These are phyloP conservation scores for Lepidurus arcticus DNA, from an alignment of 1,140 invertebrate species.

Conservation along the genomic window DNA sequence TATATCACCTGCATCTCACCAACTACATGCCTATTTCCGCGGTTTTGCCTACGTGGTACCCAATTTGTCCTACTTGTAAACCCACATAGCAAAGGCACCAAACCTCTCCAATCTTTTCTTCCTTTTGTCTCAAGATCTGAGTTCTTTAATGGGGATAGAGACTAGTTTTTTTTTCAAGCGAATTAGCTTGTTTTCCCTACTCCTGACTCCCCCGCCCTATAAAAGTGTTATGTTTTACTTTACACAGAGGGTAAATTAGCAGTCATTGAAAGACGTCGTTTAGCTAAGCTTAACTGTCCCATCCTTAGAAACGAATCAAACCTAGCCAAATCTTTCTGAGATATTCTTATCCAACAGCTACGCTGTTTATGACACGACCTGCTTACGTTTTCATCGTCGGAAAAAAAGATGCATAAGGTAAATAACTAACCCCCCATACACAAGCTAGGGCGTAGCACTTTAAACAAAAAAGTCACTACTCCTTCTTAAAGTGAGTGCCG, in stretches of 20 bases:
- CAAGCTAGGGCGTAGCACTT: slow-evolving; percentile 28
- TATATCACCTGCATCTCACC: neutral
- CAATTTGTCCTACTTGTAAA: neutral
- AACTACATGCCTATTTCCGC: neutral
- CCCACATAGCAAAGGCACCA: slow-evolving; percentile 3
- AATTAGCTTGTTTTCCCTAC: neutral
- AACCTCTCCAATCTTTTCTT: too few relatives aligned
- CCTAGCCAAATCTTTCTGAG: neutral
- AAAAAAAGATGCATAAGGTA: slow-evolving; percentile 3
- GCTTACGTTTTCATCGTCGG: neutral
- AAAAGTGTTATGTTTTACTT: neutral
- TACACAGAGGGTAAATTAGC: neutral
- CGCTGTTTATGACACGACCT: neutral
- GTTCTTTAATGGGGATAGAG: neutral
- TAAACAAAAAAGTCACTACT: slow-evolving; percentile 34
- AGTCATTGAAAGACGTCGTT: neutral
- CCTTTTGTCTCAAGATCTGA: neutral
- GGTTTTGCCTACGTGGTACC: neutral
- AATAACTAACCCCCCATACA: neutral
- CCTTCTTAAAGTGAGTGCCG: slow-evolving; percentile 33
- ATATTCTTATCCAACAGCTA: neutral
- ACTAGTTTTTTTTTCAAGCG: neutral
- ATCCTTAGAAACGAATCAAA: neutral
- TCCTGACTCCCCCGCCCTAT: neutral
- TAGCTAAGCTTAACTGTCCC: neutral